phyloP scores from a whole-genome alignment of 2,888 invertebrate genomes.

The Drosophila gaucha region DNA sequence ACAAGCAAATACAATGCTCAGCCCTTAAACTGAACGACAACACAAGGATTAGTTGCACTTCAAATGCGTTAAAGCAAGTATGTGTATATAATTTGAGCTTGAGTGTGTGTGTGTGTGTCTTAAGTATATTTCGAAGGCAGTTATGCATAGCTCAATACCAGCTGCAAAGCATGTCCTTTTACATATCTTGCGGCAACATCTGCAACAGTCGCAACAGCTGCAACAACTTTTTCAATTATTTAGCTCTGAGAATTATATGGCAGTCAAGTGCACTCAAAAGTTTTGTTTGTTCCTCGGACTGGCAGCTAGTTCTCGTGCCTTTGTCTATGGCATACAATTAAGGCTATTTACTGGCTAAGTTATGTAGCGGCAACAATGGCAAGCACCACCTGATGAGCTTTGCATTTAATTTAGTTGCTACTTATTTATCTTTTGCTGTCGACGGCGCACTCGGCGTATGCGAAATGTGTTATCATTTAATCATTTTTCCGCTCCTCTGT shows the following conservation, averaged over 20 bases:
- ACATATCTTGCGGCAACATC: conserved; percentile 42
- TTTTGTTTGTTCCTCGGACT: conserved; percentile 48
- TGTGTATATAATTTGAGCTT: neutral
- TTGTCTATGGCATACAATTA: conserved; percentile 44
- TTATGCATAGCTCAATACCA: conserved; percentile 29
- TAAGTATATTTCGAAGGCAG: conserved; percentile 27
- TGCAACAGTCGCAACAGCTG: conserved; percentile 43
- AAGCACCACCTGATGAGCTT: conserved; percentile 45
- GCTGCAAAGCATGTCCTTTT: conserved; percentile 31
- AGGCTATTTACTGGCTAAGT: conserved; percentile 51
- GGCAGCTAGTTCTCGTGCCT: conserved; percentile 5
- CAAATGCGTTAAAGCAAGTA: conserved; percentile 17
- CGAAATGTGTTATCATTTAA: conserved; percentile 65
- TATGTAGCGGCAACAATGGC: conserved; percentile 26
- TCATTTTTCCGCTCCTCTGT: conserved; percentile 63
- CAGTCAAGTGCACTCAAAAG: conserved; percentile 59
- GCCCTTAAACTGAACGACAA: conserved; percentile 47
- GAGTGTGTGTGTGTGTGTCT: conserved; percentile 9
- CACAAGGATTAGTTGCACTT: conserved; percentile 54
- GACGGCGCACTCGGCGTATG: conserved; percentile 24
- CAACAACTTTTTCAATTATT: conserved; percentile 69
- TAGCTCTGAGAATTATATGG: conserved; percentile 67
- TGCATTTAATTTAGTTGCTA: conserved; percentile 55
- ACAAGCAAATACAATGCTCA: conserved; percentile 59
- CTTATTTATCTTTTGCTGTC: conserved; percentile 34